Base-by-base conservation (phyloP, 1,140 invertebrate species). In the Augochlora pura region DNA sequence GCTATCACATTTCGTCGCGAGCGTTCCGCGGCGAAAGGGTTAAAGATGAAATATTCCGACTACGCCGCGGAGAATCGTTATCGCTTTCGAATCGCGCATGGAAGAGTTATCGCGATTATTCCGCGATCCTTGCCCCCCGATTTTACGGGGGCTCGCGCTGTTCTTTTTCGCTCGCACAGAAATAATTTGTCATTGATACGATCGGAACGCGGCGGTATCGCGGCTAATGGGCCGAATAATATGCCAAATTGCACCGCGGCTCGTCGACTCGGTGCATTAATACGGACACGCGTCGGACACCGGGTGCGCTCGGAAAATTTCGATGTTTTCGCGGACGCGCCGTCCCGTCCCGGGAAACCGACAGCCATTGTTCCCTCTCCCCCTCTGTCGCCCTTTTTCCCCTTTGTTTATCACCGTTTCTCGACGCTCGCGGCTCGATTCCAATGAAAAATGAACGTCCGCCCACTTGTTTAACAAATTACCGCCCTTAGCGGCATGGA, bases 111-210 rank as follows among this genome's bases (percentile, higher is more conserved):
- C 39, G 38, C 52, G 25, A 46, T 67, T 59, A 16, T n/a, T 46
- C 18, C 21, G 23, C 25, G 59, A 21, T 32, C 59, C 32, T n/a
- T 38, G 16, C 12, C 23, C 21, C 21, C 1, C 52, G 49, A 54
- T 75, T 75, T 68, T 59, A 23, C 66, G 23, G 16, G 27, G 10
- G n/a, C n/a, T n/a, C 2, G 63, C n/a, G 32, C 0, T 71, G 32
- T 52, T 54, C 46, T 42, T 16, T 71, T 64, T 57, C 76, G 18
- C n/a, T 57, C 46, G 59, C 6, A 21, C 46, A 63, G 59, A 64
- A 77, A 64, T 64, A 72, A 78, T 78, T 71, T 52, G 60, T 71
- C 68, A 71, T 52, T 21, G 76, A 71, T 77, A 62, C 25, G 52
- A 76, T 76, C 64, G 18, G 49, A 52, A 21, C 49, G 54, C 42